Evolutionary conservation across 2,797 vertebrate species (phyloP), one percentile per base, ranked within the genome.

Genomic region (Myiotriccus ornatus): DNA sequence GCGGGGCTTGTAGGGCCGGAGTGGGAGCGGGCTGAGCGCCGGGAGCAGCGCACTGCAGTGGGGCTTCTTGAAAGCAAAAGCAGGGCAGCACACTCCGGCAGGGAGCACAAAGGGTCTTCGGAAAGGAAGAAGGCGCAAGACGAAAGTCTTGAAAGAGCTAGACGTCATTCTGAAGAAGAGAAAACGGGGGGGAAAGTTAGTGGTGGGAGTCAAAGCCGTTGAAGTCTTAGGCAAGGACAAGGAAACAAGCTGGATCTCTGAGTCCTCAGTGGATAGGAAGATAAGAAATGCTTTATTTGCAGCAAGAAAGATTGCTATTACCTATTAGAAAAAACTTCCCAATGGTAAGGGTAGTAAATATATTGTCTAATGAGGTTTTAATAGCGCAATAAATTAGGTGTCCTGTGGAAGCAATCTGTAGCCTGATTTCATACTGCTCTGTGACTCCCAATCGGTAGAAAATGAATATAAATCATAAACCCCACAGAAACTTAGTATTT

Each of bases 41-140:
- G 21, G 21, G 49, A 30, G 82, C 59, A 2, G 10, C 35, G 0
- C 47, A 0, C 5, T 0, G 50, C 46, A 21, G 5, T 14, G 52
- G 6, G 32, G 43, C 7, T 3, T 55, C 52, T 13, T 15, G 37
- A 53, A 41, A 57, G 47, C 65, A 18, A 28, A 64, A 55, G 17
- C 28, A 6, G 35, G 12, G 12, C 60, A 75, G 28, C 8, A 2
- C 6, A 1, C 25, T 23, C n/a, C 37, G 9, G 25, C 17, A 41
- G 19, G 62, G 22, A 52, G 46, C 76, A 52, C 24, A 22, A 35
- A n/a, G 30, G 6, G 23, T 8, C 49, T 7, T 16, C 17, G 3
- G 27, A n/a, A 84, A 55, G 15, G 39, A 50, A 35, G 39, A 55
- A 55, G 62, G 41, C 18, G 5, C 14, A 17, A 25, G 63, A 4